Percentiles rank a stretch among this genome's conserved stretches.
Evolutionary conservation across 2,113 vertebrate genomes (phyloP).

Genomic region (Pionites leucogaster): DNA sequence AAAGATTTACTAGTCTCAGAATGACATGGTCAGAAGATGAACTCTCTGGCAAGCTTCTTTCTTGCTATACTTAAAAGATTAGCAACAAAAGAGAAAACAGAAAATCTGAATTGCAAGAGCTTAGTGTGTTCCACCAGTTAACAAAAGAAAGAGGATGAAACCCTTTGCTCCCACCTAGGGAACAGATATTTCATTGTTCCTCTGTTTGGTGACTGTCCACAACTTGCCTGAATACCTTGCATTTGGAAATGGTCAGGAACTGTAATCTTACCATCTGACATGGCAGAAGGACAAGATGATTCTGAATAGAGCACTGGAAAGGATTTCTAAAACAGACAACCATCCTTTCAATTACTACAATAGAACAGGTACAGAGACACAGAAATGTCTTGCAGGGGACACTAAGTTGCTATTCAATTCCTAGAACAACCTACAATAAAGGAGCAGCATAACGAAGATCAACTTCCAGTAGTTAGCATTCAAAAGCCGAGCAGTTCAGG

Average conservation of each 20-base stretch:
- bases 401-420: neutral
- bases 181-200: conserved; percentile 59
- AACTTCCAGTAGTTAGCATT: neutral
- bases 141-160: conserved; percentile 39
- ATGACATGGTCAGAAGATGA: neutral
- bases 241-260: conserved; percentile 1
- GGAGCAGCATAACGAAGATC: neutral
- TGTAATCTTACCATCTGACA: conserved; percentile 65
- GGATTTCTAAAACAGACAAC: conserved; percentile 21
- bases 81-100: conserved; percentile 1
- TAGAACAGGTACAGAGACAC: conserved; percentile 1
- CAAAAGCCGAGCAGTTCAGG: neutral
- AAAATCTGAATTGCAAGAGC: conserved; percentile 12
- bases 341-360: conserved; percentile 1
- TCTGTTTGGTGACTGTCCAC: neutral
- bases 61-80: conserved; percentile 24
- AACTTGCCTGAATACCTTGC: conserved; percentile 26
- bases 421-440: neutral
- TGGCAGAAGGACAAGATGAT: conserved; percentile 40
- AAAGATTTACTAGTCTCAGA: neutral
- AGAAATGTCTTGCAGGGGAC: neutral
- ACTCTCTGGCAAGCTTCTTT: conserved; percentile 1
- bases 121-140: neutral
- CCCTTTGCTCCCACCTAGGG: conserved; percentile 47
- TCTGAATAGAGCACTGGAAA: conserved; percentile 30